phyloP scores from a whole-genome alignment of 1,140 invertebrate genomes.

The Drosophila lacertosa region DNA sequence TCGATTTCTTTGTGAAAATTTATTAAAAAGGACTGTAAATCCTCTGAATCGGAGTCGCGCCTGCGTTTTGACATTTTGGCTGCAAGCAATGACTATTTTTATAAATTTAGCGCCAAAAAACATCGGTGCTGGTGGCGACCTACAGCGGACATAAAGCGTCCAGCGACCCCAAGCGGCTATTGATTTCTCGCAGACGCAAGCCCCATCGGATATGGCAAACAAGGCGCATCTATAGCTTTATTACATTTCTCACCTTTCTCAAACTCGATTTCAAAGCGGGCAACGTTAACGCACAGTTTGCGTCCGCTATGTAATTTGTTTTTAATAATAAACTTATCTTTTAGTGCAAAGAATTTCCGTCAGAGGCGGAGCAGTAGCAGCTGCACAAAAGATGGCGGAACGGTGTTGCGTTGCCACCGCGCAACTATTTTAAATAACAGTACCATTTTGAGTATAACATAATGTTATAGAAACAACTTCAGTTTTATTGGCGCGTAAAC shows the following conservation, averaged over 20 bases:
- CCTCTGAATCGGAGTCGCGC: constrained; percentile 38
- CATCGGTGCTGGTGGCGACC: constrained; percentile 56
- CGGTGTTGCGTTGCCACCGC: constrained; percentile 21
- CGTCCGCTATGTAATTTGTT: neutral
- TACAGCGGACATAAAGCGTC: constrained; percentile 56
- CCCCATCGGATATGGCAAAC: neutral
- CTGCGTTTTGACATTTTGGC: constrained; percentile 49
- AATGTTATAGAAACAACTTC: neutral
- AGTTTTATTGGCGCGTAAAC: constrained; percentile 9
- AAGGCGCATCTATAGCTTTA: neutral
- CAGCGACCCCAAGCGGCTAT: constrained; percentile 62
- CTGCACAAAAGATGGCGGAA: constrained; percentile 72
- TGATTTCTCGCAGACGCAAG: constrained; percentile 53
- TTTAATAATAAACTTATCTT: constrained; percentile 27
- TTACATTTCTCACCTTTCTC: neutral
- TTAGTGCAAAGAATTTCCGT: constrained; percentile 68
- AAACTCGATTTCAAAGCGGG: neutral
- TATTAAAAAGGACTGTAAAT: constrained; percentile 90
- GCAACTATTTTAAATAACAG: neutral
- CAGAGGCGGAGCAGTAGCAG: constrained; percentile 50
- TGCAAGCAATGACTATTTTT: constrained; percentile 18
- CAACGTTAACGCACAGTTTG: neutral
- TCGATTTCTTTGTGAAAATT: constrained; percentile 94
- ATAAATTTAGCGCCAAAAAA: constrained; percentile 39
- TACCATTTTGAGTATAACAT: constrained; percentile 38